Conservation (phyloP, 2,797 vertebrate species). For the Hafferia zeledoni region DNA sequence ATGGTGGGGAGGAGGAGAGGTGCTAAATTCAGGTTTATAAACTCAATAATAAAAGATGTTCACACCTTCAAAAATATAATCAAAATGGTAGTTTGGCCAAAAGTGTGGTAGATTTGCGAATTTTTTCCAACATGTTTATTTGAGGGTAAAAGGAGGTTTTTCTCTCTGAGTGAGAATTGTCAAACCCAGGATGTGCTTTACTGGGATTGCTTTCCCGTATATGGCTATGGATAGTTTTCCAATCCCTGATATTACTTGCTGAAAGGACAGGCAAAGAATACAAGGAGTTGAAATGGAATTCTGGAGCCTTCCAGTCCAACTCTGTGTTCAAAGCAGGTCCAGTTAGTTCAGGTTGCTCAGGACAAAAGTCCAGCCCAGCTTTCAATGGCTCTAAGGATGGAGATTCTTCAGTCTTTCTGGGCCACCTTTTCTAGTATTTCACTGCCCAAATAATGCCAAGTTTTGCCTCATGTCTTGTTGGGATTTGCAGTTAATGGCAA, state of each 20-base stretch:
- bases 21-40: slow-evolving; percentile 55
- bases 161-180: background rate
- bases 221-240: background rate
- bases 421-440: background rate
- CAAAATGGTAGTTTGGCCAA: background rate
- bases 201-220: background rate
- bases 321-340: rapidly evolving
- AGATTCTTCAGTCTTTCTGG: background rate
- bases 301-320: background rate
- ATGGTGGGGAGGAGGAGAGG: slow-evolving; percentile 38
- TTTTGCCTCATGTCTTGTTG: background rate
- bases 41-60: slow-evolving; percentile 58
- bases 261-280: background rate
- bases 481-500: background rate
- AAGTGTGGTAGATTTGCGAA: background rate
- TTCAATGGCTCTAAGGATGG: background rate
- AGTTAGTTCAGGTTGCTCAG: background rate
- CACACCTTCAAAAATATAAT: slow-evolving; percentile 35
- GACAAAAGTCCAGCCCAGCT: background rate
- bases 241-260: background rate
- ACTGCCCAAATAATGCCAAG: background rate
- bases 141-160: background rate
- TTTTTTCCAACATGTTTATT: background rate
- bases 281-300: background rate
- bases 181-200: background rate